Evolutionary conservation across 2,797 vertebrate genomes (phyloP), one percentile per base, ranked within the genome.

Genomic region (Alfaro cultratus): DNA sequence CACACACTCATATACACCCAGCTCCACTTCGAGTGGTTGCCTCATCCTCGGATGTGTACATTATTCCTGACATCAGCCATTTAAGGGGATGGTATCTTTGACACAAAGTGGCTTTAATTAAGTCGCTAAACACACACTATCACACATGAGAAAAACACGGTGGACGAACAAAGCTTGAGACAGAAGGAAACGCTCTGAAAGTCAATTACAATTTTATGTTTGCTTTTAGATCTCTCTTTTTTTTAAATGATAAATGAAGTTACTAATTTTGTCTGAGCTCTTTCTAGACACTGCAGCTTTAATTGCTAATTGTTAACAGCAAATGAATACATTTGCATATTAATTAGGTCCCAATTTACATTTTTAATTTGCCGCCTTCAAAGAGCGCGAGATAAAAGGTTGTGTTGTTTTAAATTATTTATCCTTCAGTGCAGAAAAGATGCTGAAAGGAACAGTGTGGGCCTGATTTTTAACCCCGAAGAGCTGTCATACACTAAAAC

Each of bases 261-360:
- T 98, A 97, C 97, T 97, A 97, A 98, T 99, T 99, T 98, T 97
- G 97, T 97, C 97, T 96, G 95, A 96, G 97, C 97, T 98, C 97
- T 98, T 99, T 98, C 97, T 97, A 99, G 97, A 98, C 97, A 98
- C 97, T 98, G 97, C 97, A 97, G 97, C 97, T 98, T 99, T 99
- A 99, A 99, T 99, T 99, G 98, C 98, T 99, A 99, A 99, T 99
- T 99, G 97, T 99, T 99, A 99, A 98, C 97, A 97, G 97, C 92
- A 96, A 97, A 97, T 96, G 97, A 98, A 99, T 99, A 99, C 95
- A 99, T 99, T 98, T 99, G 97, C 98, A 99, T 99, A 99, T 99
- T 99, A 99, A 99, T 99, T 97, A 98, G 97, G 95, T 96, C 96
- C 96, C 95, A 98, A 99, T 99, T 99, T 99, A 97, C 98, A 99